Base-by-base conservation (phyloP, 2,113 vertebrate species). In the Dipodomys merriami region DNA sequence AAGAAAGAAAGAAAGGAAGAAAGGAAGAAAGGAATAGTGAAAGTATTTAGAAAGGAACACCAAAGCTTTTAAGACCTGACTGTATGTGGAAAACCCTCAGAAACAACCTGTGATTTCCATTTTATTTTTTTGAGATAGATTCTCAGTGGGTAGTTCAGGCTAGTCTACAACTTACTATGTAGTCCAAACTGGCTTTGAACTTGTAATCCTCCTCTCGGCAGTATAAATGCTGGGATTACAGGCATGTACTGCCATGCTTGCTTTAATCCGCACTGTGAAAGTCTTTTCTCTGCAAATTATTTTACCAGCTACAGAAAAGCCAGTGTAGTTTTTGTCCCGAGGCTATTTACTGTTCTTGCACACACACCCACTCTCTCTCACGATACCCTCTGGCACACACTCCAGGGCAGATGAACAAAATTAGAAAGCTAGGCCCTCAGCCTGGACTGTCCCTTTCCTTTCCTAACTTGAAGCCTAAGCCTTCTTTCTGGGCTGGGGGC, bases 281-380 rank as follows among this genome's bases (percentile, higher is more conserved):
- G 95, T 96, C 94, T 97, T 96, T 96, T 98, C 96, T 98, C 98
- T 97, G 96, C 97, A 96, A 96, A 97, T 97, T 97, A 97, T 98
- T 97, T 97, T 83, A 29, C 2, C 16, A 20, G 39, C 25, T 15
- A 5, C 9, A 15, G 13, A 18, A 44, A 77, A 27, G 57, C 25
- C 83, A 8, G 33, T 49, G 10, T 39, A 7, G 30, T 33, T 62
- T 80, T 76, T 33, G 2, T 29, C 2, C 12, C 1, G 83, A 85
- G 74, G 65, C 60, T 62, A 1, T 22, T 64, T 15, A 5, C 8
- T 3, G 33, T 33, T 4, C 39, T 2, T 62, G 71, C 60, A 49
- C 67, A 25, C 44, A 74, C 13, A 29, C 44, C 15, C 65, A 0
- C 1, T 6, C 33, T 23, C 9, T 27, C 64, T 15, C 65, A 4